Percentiles rank a stretch among this genome's conserved stretches.
Evolutionary conservation across 2,797 vertebrate species (phyloP).

Genomic region (Craterocephalus amniculus): DNA sequence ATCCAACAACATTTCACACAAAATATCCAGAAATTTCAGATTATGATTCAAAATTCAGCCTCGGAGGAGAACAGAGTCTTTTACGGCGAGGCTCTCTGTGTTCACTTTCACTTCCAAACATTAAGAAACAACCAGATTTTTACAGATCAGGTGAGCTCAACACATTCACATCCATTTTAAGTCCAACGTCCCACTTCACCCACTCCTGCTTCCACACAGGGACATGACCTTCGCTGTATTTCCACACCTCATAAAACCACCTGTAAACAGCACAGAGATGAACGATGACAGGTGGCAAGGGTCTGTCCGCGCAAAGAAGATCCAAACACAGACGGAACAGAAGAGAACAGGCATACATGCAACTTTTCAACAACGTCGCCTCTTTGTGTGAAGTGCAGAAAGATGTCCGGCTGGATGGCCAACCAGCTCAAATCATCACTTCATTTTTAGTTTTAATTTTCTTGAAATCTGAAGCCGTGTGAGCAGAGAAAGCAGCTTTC

Average conservation of each 20-base stretch:
- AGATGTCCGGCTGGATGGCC: not conserved
- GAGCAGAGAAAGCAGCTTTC: not conserved
- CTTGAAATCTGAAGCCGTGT: not conserved
- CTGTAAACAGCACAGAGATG: too few species aligned
- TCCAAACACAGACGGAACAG: too few species aligned
- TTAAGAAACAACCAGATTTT: not conserved
- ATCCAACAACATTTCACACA: not conserved
- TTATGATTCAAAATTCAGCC: too few species aligned
- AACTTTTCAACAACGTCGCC: not conserved
- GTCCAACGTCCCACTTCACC: not conserved
- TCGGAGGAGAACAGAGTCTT: too few species aligned
- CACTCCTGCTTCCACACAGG: not conserved
- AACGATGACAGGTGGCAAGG: not conserved
- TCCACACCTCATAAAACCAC: not conserved
- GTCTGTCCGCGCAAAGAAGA: too few species aligned
- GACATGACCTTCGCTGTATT: not conserved
- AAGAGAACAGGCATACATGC: too few species aligned
- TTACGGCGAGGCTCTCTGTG: not conserved
- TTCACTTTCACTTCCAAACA: not conserved
- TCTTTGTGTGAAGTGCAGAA: not conserved
- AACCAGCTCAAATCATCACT: too few species aligned
- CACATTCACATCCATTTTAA: slow-evolving; percentile 2
- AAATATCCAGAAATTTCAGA: too few species aligned
- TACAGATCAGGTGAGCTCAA: slow-evolving; percentile 5
- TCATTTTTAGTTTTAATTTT: too few species aligned